Evolutionary conservation across 2,113 vertebrate genomes (phyloP).

Genomic region (Psittacula cyanocephala): DNA sequence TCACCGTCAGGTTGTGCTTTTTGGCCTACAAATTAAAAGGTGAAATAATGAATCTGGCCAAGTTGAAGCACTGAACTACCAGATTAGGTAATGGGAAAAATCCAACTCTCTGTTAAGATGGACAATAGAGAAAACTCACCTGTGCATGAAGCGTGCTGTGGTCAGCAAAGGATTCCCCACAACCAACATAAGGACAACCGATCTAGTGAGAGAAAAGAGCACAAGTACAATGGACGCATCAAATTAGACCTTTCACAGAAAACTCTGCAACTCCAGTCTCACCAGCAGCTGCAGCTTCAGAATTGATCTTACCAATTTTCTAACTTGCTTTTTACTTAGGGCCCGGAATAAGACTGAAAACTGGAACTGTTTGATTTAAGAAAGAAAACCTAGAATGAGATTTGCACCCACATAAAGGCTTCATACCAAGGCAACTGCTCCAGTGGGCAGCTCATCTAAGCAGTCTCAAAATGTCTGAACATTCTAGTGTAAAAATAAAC

Average conservation of each 20-base stretch:
- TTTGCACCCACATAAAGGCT: not conserved
- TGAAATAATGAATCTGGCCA: not conserved
- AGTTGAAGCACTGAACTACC: not conserved
- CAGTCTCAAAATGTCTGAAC: not conserved
- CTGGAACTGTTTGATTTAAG: not conserved
- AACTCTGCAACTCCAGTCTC: not conserved
- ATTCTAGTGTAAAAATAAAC: not conserved
- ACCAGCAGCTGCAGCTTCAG: not conserved
- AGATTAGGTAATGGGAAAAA: not conserved
- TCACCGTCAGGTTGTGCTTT: slow-evolving; percentile 95
- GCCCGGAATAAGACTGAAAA: not conserved
- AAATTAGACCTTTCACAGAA: not conserved
- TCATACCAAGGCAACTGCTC: not conserved
- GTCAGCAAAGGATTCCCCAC: slow-evolving; percentile 93
- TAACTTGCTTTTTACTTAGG: not conserved
- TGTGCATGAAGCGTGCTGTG: slow-evolving; percentile 97
- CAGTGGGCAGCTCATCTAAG: not conserved
- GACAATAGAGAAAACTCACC: slow-evolving; percentile 70
- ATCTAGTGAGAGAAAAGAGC: slow-evolving; percentile 69
- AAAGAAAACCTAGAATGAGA: not conserved
- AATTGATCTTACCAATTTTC: not conserved
- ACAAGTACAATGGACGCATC: not conserved
- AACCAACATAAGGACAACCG: slow-evolving; percentile 92
- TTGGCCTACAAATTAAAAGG: slow-evolving; percentile 74
- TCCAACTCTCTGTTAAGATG: not conserved